These are phyloP conservation scores for Petrophora chlorosata DNA, from an alignment of 2,888 invertebrate genomes.

Conservation along the genomic window DNA sequence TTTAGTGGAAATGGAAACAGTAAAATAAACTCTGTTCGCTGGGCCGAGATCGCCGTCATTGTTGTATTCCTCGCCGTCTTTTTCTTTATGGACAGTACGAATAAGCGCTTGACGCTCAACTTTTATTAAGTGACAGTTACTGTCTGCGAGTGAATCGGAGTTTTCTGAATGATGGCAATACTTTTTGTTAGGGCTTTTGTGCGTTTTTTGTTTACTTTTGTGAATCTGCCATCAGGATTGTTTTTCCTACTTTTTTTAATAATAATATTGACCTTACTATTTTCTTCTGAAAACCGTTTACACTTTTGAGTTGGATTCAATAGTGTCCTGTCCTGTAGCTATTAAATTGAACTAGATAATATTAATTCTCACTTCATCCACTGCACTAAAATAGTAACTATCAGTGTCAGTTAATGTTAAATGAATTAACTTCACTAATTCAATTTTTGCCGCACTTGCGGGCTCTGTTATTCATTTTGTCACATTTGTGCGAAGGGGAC, in stretches of 20 bases:
- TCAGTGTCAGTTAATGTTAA: too few relatives aligned
- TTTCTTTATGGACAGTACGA: constrained; percentile 65
- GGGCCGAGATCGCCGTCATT: constrained; percentile 67
- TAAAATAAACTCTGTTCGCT: constrained; percentile 72
- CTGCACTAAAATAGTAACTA: too few relatives aligned
- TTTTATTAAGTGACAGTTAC: constrained; percentile 58
- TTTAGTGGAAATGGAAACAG: constrained; percentile 69
- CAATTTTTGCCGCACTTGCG: too few relatives aligned
- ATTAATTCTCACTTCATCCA: too few relatives aligned
- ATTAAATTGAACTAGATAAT: too few relatives aligned
- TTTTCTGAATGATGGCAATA: constrained; percentile 38
- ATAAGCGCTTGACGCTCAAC: constrained; percentile 58
- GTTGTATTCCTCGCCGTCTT: constrained; percentile 58
- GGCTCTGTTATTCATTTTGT: too few relatives aligned
- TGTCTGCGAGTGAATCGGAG: constrained; percentile 34
- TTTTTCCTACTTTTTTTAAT: too few relatives aligned
- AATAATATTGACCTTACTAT: too few relatives aligned
- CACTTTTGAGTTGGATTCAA: too few relatives aligned
- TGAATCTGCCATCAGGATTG: not conserved
- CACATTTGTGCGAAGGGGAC: too few relatives aligned
- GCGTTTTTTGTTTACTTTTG: not conserved
- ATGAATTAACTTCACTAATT: not conserved
- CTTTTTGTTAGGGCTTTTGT: constrained; percentile 20
- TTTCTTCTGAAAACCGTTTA: too few relatives aligned
- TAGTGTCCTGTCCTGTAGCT: too few relatives aligned